Percentiles rank a stretch among this genome's conserved stretches.
phyloP scores from a whole-genome alignment of 1,140 invertebrate species.

The Camponotus floridanus region DNA sequence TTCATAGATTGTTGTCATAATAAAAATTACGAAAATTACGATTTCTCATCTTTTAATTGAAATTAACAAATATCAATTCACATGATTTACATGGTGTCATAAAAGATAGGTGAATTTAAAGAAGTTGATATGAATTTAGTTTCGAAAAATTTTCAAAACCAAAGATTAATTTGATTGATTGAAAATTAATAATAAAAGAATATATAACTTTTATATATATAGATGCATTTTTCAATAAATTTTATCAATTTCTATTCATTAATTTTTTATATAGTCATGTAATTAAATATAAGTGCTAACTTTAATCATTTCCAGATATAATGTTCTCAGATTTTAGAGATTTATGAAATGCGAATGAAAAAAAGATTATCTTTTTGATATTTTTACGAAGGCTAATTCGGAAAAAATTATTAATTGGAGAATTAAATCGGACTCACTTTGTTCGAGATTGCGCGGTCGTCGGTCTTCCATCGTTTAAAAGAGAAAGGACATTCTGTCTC shows the following conservation, averaged over 20 bases:
- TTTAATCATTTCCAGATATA: conserved; percentile 7
- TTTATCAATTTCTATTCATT: conserved; percentile 40
- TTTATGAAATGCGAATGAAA: conserved; percentile 1
- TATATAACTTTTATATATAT: too few species aligned
- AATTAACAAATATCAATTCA: conserved; percentile 11
- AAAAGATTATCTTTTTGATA: conserved; percentile 18
- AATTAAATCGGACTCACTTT: conserved; percentile 18
- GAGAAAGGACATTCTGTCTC: conserved; percentile 28
- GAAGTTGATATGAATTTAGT: conserved; percentile 12
- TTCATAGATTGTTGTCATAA: conserved; percentile 4
- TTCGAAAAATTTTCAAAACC: not conserved
- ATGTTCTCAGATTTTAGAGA: conserved; percentile 42
- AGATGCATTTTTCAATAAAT: not conserved
- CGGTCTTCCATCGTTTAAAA: conserved; percentile 29
- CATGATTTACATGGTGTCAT: not conserved
- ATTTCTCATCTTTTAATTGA: conserved; percentile 9
- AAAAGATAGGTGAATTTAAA: conserved; percentile 14
- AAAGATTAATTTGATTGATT: too few species aligned
- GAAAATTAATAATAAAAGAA: not conserved
- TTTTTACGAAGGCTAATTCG: conserved; percentile 14
- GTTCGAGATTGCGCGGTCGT: conserved; percentile 13
- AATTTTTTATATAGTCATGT: conserved; percentile 8
- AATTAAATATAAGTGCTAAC: not conserved
- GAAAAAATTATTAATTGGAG: conserved; percentile 22
- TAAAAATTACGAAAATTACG: conserved; percentile 2